Evolutionary conservation across 1,140 invertebrate species (phyloP).

Genomic region (Muscidifurax raptorellus): DNA sequence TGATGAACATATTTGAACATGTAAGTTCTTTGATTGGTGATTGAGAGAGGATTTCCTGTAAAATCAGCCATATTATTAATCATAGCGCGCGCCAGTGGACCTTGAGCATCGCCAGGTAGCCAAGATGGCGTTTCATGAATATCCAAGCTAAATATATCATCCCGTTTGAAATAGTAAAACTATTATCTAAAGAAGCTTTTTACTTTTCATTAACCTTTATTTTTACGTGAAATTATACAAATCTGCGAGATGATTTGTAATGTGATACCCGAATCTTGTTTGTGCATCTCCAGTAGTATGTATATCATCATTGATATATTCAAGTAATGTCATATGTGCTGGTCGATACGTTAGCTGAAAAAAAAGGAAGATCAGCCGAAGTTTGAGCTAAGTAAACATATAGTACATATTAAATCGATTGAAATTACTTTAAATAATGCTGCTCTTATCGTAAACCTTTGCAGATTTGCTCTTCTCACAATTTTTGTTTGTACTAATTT

Average conservation of each 20-base stretch:
- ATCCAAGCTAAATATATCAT: conserved; percentile 34
- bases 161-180: too few species aligned
- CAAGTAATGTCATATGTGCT: background rate
- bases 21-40: background rate
- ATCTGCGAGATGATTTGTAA: conserved; percentile 29
- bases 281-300: background rate
- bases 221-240: conserved; percentile 1
- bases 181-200: too few species aligned
- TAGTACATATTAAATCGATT: background rate
- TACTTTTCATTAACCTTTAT: too few species aligned
- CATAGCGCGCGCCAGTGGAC: conserved; percentile 35
- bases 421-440: too few species aligned
- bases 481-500: background rate
- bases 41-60: conserved; percentile 27
- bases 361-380: background rate
- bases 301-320: conserved; percentile 5
- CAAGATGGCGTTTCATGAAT: conserved; percentile 12
- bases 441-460: background rate
- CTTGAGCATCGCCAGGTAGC: conserved; percentile 27
- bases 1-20: conserved; percentile 25
- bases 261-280: conserved; percentile 28
- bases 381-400: too few species aligned
- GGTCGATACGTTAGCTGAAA: background rate
- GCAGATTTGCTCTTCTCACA: conserved; percentile 20
- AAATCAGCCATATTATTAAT: conserved; percentile 11